These are phyloP conservation scores for Erebia palarica DNA, from an alignment of 2,888 invertebrate genomes.

Conservation along the genomic window DNA sequence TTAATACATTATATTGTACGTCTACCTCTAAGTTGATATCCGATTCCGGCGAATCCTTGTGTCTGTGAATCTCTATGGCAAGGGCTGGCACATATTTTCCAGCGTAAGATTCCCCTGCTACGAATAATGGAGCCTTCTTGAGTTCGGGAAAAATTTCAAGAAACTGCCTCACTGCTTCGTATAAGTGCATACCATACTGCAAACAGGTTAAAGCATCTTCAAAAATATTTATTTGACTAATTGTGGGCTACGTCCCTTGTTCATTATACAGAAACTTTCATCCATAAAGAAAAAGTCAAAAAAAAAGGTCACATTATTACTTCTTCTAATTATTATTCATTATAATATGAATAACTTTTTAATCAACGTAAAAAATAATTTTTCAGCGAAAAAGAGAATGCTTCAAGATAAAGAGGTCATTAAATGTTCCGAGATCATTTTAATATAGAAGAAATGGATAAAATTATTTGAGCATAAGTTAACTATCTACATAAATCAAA, in stretches of 20 bases:
- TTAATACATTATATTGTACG: background rate
- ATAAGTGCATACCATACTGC: slow-evolving; percentile 80
- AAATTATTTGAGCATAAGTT: too few relatives aligned
- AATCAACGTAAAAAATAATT: too few relatives aligned
- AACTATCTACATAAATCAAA: background rate
- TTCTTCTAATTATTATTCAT: too few relatives aligned
- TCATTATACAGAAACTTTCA: too few relatives aligned
- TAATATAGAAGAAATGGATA: background rate
- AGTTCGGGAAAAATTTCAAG: slow-evolving; percentile 83
- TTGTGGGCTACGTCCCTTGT: too few relatives aligned
- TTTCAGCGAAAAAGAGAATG: too few relatives aligned
- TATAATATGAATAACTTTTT: too few relatives aligned
- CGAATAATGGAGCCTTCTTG: slow-evolving; percentile 80
- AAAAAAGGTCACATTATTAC: too few relatives aligned
- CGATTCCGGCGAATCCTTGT: slow-evolving; percentile 51
- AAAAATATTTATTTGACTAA: too few relatives aligned
- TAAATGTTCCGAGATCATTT: background rate
- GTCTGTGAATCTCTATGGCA: slow-evolving; percentile 77
- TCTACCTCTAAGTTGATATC: slow-evolving; percentile 73
- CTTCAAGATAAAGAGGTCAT: too few relatives aligned
- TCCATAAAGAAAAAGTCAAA: too few relatives aligned
- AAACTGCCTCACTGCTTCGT: slow-evolving; percentile 82
- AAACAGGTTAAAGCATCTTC: slow-evolving; percentile 9
- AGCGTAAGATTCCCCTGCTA: slow-evolving; percentile 86
- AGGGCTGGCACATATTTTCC: slow-evolving; percentile 84